phyloP scores from a whole-genome alignment of 2,888 invertebrate genomes.

The Spicauda simplicius region DNA sequence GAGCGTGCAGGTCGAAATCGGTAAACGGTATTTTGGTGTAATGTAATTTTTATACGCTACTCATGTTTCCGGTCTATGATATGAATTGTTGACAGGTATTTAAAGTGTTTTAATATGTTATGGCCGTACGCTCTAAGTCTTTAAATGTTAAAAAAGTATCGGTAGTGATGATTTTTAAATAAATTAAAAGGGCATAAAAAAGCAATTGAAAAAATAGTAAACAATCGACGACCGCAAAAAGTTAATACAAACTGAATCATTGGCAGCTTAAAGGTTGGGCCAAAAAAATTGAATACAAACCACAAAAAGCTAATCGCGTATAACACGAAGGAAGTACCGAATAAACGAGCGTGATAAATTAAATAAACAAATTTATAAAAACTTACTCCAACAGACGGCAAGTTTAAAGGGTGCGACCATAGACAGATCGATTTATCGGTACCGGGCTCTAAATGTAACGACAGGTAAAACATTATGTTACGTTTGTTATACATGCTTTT shows the following conservation, averaged over 20 bases:
- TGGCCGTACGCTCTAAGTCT: background rate
- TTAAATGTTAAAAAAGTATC: background rate
- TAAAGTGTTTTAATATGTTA: conserved; percentile 3
- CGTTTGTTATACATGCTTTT: background rate
- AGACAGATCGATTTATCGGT: conserved; percentile 2
- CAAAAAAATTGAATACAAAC: conserved; percentile 62
- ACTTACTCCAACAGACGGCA: conserved; percentile 63
- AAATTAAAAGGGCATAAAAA: conserved; percentile 1
- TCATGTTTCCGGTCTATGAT: conserved; percentile 32
- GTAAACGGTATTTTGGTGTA: conserved; percentile 37
- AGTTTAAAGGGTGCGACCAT: conserved; percentile 51
- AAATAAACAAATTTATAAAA: conserved; percentile 83
- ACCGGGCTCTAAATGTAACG: background rate
- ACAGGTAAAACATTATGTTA: background rate
- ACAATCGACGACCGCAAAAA: conserved; percentile 65
- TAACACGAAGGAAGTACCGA: conserved; percentile 77
- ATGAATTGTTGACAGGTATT: conserved; percentile 37
- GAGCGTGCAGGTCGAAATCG: conserved; percentile 29
- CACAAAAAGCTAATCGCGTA: conserved; percentile 80
- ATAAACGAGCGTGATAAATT: conserved; percentile 82
- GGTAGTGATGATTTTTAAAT: background rate
- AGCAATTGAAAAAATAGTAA: conserved; percentile 55
- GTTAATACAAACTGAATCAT: conserved; percentile 61
- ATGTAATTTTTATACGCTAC: conserved; percentile 35
- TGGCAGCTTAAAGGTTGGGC: conserved; percentile 55